Evolutionary conservation across 2,888 invertebrate genomes (phyloP).

Genomic region (Allacma fusca): DNA sequence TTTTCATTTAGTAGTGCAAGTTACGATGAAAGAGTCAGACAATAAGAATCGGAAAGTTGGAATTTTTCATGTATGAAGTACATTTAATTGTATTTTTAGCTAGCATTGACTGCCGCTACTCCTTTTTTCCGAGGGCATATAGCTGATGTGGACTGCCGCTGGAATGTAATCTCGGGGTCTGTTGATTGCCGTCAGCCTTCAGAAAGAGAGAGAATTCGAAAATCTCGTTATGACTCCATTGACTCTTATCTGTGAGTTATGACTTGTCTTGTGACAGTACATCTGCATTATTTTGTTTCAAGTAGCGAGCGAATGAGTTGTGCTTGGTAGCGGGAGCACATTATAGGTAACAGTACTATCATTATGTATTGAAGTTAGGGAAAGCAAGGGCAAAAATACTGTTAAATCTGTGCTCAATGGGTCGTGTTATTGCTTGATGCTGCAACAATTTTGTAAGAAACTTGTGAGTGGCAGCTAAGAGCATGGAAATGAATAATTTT

Average conservation of each 20-base stretch:
- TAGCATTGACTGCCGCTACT: slow-evolving; percentile 96
- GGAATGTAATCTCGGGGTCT: slow-evolving; percentile 95
- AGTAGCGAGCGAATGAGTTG: background rate
- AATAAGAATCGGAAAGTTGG: no score
- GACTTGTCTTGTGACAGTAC: background rate
- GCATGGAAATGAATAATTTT: no score
- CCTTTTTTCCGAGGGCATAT: slow-evolving; percentile 93
- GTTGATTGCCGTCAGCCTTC: slow-evolving; percentile 95
- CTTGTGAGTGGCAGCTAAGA: no score
- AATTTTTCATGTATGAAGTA: no score
- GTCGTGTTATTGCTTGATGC: slow-evolving; percentile 8
- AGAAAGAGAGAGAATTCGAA: slow-evolving; percentile 78
- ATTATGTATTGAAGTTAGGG: no score
- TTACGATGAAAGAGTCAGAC: no score
- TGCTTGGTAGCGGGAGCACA: no score
- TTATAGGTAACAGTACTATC: no score
- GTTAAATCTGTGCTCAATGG: background rate
- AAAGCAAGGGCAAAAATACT: background rate
- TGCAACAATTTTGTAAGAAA: background rate
- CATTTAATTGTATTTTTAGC: slow-evolving; percentile 69
- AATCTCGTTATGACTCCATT: slow-evolving; percentile 97
- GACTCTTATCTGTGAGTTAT: slow-evolving; percentile 87
- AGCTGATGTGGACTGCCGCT: slow-evolving; percentile 96
- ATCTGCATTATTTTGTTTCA: background rate
- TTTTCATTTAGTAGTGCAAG: no score